Evolutionary conservation across 2,888 invertebrate species (phyloP).

Genomic region (Syrista parreyssii): DNA sequence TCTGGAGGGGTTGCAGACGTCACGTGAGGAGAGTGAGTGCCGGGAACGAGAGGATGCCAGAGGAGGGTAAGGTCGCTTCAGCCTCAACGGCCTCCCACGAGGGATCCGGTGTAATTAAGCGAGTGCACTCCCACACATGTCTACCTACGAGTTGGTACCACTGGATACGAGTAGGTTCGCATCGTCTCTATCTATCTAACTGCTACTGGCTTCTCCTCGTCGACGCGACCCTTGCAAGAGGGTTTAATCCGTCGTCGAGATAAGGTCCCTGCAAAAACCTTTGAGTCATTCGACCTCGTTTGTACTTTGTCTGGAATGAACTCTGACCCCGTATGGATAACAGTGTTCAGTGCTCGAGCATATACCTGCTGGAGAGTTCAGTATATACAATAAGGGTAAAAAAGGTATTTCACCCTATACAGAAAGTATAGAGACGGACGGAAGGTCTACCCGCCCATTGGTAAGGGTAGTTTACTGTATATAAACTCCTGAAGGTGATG

Average conservation of each 20-base stretch:
- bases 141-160: background rate
- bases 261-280: slow-evolving; percentile 50
- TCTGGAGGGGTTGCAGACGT: slow-evolving; percentile 36
- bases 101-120: slow-evolving; percentile 65
- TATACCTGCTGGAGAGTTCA: background rate
- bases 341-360: background rate
- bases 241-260: slow-evolving; percentile 32
- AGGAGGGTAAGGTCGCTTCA: slow-evolving; percentile 57
- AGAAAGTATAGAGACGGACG: background rate
- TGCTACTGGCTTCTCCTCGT: slow-evolving; percentile 49
- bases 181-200: slow-evolving; percentile 61
- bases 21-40: slow-evolving; percentile 28
- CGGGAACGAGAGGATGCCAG: slow-evolving; percentile 31
- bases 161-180: slow-evolving; percentile 54
- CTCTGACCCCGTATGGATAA: background rate
- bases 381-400: background rate
- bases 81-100: slow-evolving; percentile 61
- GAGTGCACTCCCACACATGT: slow-evolving; percentile 62
- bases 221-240: slow-evolving; percentile 30
- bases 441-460: background rate
- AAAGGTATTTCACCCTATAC: background rate
- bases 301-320: background rate
- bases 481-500: background rate
- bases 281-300: slow-evolving; percentile 33
- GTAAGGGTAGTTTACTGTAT: background rate